Percentiles rank a stretch among this genome's conserved stretches.
Evolutionary conservation across 2,113 vertebrate genomes (phyloP).

Genomic region (Eira barbara): DNA sequence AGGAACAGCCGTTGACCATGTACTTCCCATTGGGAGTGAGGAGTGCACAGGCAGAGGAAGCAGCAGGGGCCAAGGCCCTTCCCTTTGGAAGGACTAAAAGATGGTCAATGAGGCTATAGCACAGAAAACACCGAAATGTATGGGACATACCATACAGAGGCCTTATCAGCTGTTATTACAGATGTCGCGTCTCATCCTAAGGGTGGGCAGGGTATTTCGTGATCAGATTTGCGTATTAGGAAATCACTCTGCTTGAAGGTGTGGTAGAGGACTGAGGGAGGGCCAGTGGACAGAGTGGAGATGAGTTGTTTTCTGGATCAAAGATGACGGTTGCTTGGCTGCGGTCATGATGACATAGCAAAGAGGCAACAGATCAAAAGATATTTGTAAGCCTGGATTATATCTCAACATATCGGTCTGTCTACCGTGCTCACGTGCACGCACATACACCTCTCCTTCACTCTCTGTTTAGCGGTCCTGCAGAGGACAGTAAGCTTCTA

Average conservation of each 20-base stretch:
- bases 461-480: not conserved
- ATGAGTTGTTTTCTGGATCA: not conserved
- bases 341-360: not conserved
- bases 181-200: not conserved
- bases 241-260: not conserved
- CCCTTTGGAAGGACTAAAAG: not conserved
- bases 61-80: not conserved
- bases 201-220: not conserved
- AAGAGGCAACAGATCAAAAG: not conserved
- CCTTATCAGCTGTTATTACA: fast-evolving
- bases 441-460: not conserved
- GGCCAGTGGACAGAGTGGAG: not conserved
- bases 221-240: not conserved
- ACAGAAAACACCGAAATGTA: not conserved
- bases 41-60: not conserved
- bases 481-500: not conserved
- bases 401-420: not conserved
- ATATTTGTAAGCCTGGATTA: not conserved
- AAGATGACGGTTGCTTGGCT: not conserved
- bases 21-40: not conserved
- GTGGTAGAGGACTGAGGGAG: not conserved
- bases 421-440: not conserved
- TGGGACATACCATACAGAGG: fast-evolving
- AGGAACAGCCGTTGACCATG: not conserved
- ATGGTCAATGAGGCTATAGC: not conserved